phyloP scores from a whole-genome alignment of 1,140 invertebrate genomes.

The Aphelinus atriplicis region DNA sequence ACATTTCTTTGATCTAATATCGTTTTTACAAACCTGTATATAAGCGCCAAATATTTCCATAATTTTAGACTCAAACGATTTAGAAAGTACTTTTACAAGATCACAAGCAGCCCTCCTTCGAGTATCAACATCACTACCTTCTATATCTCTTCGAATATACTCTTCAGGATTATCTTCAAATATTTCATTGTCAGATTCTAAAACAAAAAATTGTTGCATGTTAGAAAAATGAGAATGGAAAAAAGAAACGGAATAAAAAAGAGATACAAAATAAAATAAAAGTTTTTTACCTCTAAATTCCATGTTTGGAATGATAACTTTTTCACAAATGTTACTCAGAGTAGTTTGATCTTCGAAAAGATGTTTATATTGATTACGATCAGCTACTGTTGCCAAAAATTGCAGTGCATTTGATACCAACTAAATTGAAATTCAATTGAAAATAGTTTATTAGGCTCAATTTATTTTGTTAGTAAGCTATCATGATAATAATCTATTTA shows the following conservation, averaged over 20 bases:
- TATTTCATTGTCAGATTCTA: slow-evolving; percentile 92
- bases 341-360: slow-evolving; percentile 90
- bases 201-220: slow-evolving; percentile 1
- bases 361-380: slow-evolving; percentile 85
- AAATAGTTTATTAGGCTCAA: neutral
- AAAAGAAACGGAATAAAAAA: neutral
- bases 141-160: slow-evolving; percentile 96
- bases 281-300: slow-evolving; percentile 83
- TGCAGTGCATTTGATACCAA: slow-evolving; percentile 95
- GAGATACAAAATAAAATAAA: neutral
- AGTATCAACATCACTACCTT: slow-evolving; percentile 98
- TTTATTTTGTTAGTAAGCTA: no score
- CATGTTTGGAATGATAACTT: slow-evolving; percentile 98
- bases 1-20: slow-evolving; percentile 10
- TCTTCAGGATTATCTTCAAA: slow-evolving; percentile 99
- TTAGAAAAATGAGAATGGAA: neutral
- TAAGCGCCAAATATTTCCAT: slow-evolving; percentile 93
- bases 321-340: slow-evolving; percentile 93
- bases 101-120: slow-evolving; percentile 94
- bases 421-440: slow-evolving; percentile 64
- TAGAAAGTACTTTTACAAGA: slow-evolving; percentile 88
- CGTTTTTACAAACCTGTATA: slow-evolving; percentile 68
- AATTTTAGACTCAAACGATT: slow-evolving; percentile 91
- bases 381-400: slow-evolving; percentile 94
- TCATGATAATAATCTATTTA: slow-evolving; percentile 53